phyloP scores from a whole-genome alignment of 1,140 invertebrate genomes.

The Drosophila arizonae region DNA sequence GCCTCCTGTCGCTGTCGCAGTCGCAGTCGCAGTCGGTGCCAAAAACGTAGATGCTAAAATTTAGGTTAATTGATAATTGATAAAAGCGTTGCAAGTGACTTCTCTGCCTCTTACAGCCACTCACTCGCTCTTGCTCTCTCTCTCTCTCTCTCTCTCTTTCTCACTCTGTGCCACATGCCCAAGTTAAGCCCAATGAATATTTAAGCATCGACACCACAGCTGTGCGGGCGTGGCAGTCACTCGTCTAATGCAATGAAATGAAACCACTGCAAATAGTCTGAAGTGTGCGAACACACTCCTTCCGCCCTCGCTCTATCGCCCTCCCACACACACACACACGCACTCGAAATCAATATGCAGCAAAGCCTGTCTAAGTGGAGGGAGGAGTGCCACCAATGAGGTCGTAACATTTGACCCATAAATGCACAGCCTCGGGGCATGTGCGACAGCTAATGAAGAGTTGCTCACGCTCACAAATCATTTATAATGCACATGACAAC shows the following conservation, averaged over 20 bases:
- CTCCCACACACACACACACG: not conserved
- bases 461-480: constrained; percentile 65
- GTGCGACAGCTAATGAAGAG: constrained; percentile 42
- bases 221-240: constrained; percentile 37
- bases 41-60: constrained; percentile 73
- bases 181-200: constrained; percentile 58
- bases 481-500: constrained; percentile 77
- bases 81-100: constrained; percentile 58
- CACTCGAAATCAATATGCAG: constrained; percentile 53
- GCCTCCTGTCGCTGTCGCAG: constrained; percentile 5
- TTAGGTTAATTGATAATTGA: constrained; percentile 81
- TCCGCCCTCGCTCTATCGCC: constrained; percentile 10
- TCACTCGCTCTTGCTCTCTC: not conserved
- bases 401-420: constrained; percentile 74
- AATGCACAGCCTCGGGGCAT: constrained; percentile 29
- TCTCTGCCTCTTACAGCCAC: constrained; percentile 4
- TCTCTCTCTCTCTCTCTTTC: not conserved
- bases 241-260: constrained; percentile 69
- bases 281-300: constrained; percentile 29
- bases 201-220: constrained; percentile 32
- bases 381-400: constrained; percentile 49
- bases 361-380: not conserved
- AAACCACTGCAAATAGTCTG: constrained; percentile 67
- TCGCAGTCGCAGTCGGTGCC: constrained; percentile 50
- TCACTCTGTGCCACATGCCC: not conserved